Evolutionary conservation across 2,113 vertebrate species (phyloP).

Genomic region (Otocyon megalotis): DNA sequence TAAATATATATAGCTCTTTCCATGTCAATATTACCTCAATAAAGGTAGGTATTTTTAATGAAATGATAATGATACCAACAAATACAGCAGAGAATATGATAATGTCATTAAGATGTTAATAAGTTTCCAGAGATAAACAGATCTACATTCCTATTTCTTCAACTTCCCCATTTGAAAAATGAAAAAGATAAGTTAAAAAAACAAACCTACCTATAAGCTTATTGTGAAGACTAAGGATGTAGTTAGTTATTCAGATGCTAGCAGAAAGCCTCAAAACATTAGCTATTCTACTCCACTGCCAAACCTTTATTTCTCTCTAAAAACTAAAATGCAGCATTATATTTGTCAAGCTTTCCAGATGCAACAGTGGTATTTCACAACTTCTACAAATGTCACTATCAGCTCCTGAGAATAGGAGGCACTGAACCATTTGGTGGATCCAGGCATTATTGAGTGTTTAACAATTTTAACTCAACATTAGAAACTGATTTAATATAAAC

Average conservation of each 20-base stretch:
- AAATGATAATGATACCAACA: background rate
- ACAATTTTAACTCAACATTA: background rate
- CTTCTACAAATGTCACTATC: background rate
- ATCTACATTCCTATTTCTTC: background rate
- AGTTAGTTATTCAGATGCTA: background rate
- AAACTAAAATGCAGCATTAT: background rate
- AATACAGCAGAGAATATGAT: background rate
- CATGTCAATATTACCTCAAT: background rate
- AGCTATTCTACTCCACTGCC: background rate
- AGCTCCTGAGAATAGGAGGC: background rate
- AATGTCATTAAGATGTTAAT: background rate
- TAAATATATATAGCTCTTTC: background rate
- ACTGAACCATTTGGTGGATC: background rate
- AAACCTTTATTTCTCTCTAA: background rate
- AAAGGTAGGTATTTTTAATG: background rate
- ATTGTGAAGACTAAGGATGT: background rate
- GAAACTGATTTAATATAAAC: background rate
- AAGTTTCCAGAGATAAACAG: background rate
- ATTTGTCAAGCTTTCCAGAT: background rate
- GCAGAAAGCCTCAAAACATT: background rate
- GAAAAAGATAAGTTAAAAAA: background rate
- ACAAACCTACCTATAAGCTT: background rate
- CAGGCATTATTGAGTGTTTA: background rate
- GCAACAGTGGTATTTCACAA: background rate
- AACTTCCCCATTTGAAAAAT: conserved; percentile 6